Percentiles rank a stretch among this genome's conserved stretches.
phyloP scores from a whole-genome alignment of 2,888 invertebrate genomes.

The Drosophila silvestris region DNA sequence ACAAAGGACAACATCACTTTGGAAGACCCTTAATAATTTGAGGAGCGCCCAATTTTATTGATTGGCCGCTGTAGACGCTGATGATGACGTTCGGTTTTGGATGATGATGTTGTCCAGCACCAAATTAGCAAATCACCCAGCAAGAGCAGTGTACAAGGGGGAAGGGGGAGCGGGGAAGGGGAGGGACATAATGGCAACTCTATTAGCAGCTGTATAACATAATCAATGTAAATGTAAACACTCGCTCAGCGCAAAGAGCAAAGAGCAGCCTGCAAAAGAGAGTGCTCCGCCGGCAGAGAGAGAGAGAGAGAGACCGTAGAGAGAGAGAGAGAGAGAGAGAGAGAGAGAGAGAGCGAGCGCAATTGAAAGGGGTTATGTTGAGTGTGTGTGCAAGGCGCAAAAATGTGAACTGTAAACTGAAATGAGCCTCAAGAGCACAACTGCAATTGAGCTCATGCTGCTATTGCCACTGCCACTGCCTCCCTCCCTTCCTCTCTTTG shows the following conservation, averaged over 20 bases:
- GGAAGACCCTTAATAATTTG: constrained; percentile 31
- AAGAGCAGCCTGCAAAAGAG: constrained; percentile 22
- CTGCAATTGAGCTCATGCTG: constrained; percentile 48
- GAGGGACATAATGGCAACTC: constrained; percentile 51
- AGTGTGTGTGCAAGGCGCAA: constrained; percentile 51
- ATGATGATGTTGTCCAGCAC: constrained; percentile 47
- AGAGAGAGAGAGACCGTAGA: constrained; percentile 6
- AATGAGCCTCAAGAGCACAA: constrained; percentile 64
- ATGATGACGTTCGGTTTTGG: constrained; percentile 19
- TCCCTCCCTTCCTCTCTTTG: constrained; percentile 13
- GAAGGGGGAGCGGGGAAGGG: background rate
- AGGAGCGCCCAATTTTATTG: constrained; percentile 63
- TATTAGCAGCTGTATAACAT: constrained; percentile 78
- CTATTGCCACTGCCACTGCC: constrained; percentile 7
- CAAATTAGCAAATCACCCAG: constrained; percentile 66
- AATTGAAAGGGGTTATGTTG: constrained; percentile 61
- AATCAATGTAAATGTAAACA: constrained; percentile 76
- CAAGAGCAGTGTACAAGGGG: background rate
- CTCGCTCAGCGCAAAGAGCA: constrained; percentile 37
- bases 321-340: constrained; percentile 13
- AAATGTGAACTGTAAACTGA: constrained; percentile 49
- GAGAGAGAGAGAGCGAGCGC: constrained; percentile 10
- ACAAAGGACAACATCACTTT: constrained; percentile 20
- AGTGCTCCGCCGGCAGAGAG: constrained; percentile 29
- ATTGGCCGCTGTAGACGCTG: constrained; percentile 36